Evolutionary conservation across 2,113 vertebrate genomes (phyloP).

Genomic region (Saguinus imperator): DNA sequence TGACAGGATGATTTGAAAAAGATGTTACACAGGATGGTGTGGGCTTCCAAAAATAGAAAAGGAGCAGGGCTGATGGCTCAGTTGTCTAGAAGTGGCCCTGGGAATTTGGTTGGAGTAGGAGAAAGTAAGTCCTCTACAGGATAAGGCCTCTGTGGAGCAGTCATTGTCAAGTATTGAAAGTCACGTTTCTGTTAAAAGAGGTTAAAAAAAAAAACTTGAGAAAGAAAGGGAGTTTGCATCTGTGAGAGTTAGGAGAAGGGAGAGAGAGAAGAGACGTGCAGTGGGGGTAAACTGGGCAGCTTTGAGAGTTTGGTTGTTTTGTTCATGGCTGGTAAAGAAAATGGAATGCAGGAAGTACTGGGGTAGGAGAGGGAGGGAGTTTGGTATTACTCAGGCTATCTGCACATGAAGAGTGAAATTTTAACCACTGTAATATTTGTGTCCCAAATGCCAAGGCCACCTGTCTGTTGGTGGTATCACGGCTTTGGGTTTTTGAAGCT

Average conservation of each 20-base stretch:
- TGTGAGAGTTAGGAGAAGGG: background rate
- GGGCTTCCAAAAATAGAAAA: background rate
- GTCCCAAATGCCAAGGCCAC: background rate
- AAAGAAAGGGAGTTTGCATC: background rate
- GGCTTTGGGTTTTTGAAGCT: background rate
- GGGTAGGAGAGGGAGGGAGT: background rate
- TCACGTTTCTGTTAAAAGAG: constrained; percentile 8
- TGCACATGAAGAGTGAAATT: background rate
- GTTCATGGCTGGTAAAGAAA: background rate
- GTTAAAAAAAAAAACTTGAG: background rate
- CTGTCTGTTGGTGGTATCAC: background rate
- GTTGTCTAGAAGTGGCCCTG: background rate
- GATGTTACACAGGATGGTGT: background rate
- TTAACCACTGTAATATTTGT: background rate
- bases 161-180: background rate
- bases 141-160: background rate
- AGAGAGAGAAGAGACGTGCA: background rate
- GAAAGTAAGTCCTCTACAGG: background rate
- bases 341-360: background rate
- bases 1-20: background rate
- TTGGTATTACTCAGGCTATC: background rate
- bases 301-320: background rate
- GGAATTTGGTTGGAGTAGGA: background rate
- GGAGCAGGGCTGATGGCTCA: background rate
- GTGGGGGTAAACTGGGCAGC: background rate